A percentile compares a stretch with the other conserved stretches of the same genome.
phyloP scores from a whole-genome alignment of 92 coral and sea anemone genomes.

The Nematostella vectensis region DNA sequence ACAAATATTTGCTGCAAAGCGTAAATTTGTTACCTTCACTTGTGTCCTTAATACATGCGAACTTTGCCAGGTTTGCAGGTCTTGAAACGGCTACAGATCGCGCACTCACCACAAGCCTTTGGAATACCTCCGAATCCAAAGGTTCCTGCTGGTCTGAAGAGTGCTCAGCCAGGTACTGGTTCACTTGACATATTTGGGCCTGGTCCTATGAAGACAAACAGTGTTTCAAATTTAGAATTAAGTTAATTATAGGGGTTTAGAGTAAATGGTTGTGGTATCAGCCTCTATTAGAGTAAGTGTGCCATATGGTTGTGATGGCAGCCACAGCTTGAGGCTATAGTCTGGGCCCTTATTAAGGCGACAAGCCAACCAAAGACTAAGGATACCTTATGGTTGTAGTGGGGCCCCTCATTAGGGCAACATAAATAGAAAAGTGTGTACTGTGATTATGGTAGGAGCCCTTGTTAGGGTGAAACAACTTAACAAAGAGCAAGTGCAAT shows the following conservation, averaged over 20 bases:
- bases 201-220: constrained; percentile 92
- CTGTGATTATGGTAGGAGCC: constrained; percentile 82
- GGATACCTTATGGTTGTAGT: background rate
- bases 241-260: no score
- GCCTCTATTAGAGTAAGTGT: no score
- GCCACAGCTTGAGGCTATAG: background rate
- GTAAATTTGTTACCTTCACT: no score
- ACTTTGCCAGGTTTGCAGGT: constrained; percentile 85
- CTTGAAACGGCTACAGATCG: constrained; percentile 90
- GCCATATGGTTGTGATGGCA: no score
- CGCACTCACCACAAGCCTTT: constrained; percentile 88
- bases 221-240: no score
- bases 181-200: constrained; percentile 85
- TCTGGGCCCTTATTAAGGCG: background rate
- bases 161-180: constrained; percentile 42
- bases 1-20: no score
- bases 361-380: background rate
- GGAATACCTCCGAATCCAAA: constrained; percentile 79
- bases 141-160: constrained; percentile 20
- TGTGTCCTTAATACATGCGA: constrained; percentile 57
- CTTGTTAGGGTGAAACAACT: constrained; percentile 80
- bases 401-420: background rate
- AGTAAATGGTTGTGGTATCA: no score
- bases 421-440: constrained; percentile 17
- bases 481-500: no score